phyloP scores from a whole-genome alignment of 2,888 invertebrate species.

The Nephrotoma flavescens region DNA sequence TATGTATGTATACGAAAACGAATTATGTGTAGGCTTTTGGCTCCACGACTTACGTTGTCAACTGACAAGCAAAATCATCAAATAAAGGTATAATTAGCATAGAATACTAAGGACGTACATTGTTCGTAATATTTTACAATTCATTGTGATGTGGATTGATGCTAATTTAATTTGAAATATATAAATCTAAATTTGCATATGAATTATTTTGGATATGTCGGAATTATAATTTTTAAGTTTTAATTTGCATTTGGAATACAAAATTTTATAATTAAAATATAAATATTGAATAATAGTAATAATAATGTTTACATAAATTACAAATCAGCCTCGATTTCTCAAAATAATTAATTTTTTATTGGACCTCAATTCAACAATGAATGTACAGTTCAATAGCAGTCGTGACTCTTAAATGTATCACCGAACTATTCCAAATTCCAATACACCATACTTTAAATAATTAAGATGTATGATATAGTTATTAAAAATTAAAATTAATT shows the following conservation, averaged over 20 bases:
- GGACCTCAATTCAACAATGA: too few species aligned
- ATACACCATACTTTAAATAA: too few species aligned
- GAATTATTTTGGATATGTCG: neutral
- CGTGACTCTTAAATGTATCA: too few species aligned
- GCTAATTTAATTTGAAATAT: neutral
- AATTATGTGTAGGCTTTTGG: neutral
- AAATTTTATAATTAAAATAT: neutral
- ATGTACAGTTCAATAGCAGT: too few species aligned
- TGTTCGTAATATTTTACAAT: neutral
- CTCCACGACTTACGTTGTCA: neutral
- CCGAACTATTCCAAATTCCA: too few species aligned
- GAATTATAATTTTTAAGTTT: neutral
- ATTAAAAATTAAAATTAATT: too few species aligned
- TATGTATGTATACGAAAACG: neutral
- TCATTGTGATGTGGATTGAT: neutral
- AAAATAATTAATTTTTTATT: too few species aligned
- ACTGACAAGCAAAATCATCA: neutral
- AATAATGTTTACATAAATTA: too few species aligned
- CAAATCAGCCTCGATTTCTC: too few species aligned
- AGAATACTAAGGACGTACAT: neutral
- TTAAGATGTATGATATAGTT: too few species aligned
- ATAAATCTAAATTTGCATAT: neutral
- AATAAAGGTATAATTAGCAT: neutral
- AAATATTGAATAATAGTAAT: too few species aligned
- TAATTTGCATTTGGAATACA: neutral